A percentile compares a stretch with the other conserved stretches of the same genome.
Evolutionary conservation across 2,797 vertebrate genomes (phyloP).

Genomic region (Chromis chromis): DNA sequence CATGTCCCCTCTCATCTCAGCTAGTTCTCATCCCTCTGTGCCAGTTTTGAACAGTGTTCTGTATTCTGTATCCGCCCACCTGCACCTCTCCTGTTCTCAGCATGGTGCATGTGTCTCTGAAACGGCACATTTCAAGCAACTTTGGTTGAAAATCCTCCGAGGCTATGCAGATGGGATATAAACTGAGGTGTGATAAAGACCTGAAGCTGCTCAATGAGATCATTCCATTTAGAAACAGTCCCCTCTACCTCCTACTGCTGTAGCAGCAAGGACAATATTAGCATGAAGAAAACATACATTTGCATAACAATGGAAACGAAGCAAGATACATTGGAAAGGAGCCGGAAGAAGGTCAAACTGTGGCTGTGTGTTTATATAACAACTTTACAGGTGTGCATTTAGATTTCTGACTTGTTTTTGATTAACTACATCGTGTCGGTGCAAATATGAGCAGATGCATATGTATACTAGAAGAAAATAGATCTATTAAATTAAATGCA

Average conservation of each 20-base stretch:
- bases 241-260: conserved; percentile 22
- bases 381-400: conserved; percentile 4
- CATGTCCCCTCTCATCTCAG: conserved; percentile 50
- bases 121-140: conserved; percentile 53
- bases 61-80: conserved; percentile 28
- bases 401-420: conserved; percentile 21
- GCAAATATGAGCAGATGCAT: background rate
- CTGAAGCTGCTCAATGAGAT: conserved; percentile 39
- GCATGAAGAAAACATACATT: conserved; percentile 60
- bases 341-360: conserved; percentile 46
- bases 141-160: conserved; percentile 48
- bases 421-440: conserved; percentile 2
- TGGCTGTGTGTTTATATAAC: conserved; percentile 27
- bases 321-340: conserved; percentile 20
- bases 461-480: background rate
- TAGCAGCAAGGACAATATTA: conserved; percentile 54
- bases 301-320: conserved; percentile 49
- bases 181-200: conserved; percentile 44
- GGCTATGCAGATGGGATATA: conserved; percentile 41
- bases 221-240: conserved; percentile 37
- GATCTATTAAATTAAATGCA: background rate
- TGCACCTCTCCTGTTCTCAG: conserved; percentile 53
- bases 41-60: conserved; percentile 20
- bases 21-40: conserved; percentile 36
- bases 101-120: conserved; percentile 46